Evolutionary conservation across 2,797 vertebrate species (phyloP).

Genomic region (Rhynchotus rufescens): DNA sequence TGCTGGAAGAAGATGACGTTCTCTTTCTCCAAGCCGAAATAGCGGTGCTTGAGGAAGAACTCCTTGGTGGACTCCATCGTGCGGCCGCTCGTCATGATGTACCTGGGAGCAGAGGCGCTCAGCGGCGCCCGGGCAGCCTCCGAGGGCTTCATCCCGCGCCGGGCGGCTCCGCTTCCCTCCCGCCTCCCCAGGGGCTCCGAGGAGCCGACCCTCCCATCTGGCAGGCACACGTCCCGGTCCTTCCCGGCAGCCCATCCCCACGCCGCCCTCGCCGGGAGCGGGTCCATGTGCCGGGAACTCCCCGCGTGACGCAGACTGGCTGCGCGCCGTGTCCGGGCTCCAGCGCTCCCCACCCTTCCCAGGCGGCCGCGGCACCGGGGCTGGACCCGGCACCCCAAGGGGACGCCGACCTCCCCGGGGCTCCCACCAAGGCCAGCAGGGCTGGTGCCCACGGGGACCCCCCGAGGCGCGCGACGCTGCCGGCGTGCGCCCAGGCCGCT

Average conservation of each 20-base stretch:
- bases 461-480: no score
- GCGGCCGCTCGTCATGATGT: slow-evolving; percentile 97
- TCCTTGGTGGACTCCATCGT: slow-evolving; percentile 92
- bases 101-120: slow-evolving; percentile 79
- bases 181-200: fast-evolving
- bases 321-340: no score
- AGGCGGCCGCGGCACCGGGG: no score
- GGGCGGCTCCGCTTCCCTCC: no score
- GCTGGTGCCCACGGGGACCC: no score
- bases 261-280: no score
- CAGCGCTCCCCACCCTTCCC: no score
- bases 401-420: no score
- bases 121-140: fast-evolving
- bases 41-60: slow-evolving; percentile 87
- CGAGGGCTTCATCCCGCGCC: not conserved
- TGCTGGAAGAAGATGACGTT: slow-evolving; percentile 95
- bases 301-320: fast-evolving
- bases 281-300: not conserved
- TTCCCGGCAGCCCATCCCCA: fast-evolving
- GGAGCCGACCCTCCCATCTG: not conserved
- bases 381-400: no score
- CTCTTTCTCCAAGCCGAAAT: slow-evolving; percentile 90
- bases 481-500: no score
- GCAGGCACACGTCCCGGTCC: not conserved
- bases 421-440: no score